Conservation (phyloP, 2,888 invertebrate genomes). For the Drosophila multiciliata region DNA sequence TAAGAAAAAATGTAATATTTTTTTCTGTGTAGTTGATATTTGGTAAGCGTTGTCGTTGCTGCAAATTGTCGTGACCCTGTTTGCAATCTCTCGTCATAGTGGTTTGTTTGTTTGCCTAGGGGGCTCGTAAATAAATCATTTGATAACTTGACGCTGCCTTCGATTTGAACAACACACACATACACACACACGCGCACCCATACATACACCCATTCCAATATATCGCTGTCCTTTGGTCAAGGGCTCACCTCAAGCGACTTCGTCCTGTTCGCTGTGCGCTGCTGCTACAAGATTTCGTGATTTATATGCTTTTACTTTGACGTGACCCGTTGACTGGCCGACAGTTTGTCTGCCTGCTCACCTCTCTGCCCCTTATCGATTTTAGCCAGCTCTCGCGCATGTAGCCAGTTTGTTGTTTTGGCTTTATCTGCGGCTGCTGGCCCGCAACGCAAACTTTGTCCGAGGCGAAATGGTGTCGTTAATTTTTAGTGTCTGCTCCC, state of each 20-base stretch:
- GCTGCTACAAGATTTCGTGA: constrained; percentile 75
- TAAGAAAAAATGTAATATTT: too few species aligned
- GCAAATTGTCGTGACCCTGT: constrained; percentile 55
- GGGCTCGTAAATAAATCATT: constrained; percentile 79
- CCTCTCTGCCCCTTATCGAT: constrained; percentile 55
- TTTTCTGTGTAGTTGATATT: constrained; percentile 42
- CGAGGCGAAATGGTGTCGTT: constrained; percentile 69
- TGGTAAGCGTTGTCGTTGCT: constrained; percentile 62
- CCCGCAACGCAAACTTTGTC: constrained; percentile 65
- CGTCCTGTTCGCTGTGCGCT: constrained; percentile 46
- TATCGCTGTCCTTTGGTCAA: constrained; percentile 60
- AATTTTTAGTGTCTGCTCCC: constrained; percentile 67
- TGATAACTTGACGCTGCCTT: constrained; percentile 76
- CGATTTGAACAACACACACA: constrained; percentile 39
- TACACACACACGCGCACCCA: constrained; percentile 17
- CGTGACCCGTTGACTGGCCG: constrained; percentile 51
- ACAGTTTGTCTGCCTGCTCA: background rate
- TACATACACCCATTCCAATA: constrained; percentile 17
- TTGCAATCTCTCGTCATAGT: constrained; percentile 41
- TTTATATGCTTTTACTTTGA: constrained; percentile 75
- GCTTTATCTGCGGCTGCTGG: constrained; percentile 59
- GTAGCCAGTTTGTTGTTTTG: constrained; percentile 62
- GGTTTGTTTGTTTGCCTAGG: constrained; percentile 73
- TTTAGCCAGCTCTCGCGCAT: constrained; percentile 46
- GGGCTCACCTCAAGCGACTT: constrained; percentile 66